These are phyloP conservation scores for Silurus meridionalis DNA, from an alignment of 2,113 vertebrate genomes.

Conservation along the genomic window DNA sequence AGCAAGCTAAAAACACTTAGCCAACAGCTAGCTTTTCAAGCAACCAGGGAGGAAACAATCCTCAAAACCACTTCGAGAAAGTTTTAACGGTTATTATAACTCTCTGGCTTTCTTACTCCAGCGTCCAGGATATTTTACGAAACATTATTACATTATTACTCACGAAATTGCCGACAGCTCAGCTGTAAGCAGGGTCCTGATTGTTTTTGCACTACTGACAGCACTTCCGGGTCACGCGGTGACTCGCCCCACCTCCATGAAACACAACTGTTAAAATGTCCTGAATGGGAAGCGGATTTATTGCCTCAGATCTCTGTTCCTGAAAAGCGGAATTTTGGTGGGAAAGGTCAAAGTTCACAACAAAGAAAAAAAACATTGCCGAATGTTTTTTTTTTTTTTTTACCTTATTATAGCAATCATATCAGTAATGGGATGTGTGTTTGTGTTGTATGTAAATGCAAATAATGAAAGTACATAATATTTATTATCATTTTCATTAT, in stretches of 20 bases:
- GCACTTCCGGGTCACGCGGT: conserved; percentile 48
- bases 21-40: not conserved
- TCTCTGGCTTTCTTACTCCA: not conserved
- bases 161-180: conserved; percentile 41
- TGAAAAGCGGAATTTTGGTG: too few relatives aligned
- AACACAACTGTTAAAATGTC: too few relatives aligned
- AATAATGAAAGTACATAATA: too few relatives aligned
- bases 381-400: too few relatives aligned
- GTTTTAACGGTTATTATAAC: not conserved
- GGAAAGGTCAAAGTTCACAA: too few relatives aligned
- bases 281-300: not conserved
- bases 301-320: not conserved
- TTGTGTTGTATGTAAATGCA: too few relatives aligned
- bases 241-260: not conserved
- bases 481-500: too few relatives aligned
- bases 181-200: not conserved
- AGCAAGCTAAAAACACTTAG: conserved; percentile 21
- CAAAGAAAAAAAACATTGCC: too few relatives aligned
- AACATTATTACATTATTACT: conserved; percentile 38
- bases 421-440: not conserved
- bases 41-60: not conserved
- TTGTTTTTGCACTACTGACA: conserved; percentile 44
- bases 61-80: not conserved
- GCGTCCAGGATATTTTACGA: not conserved
- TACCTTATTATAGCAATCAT: too few relatives aligned